Conservation (phyloP, 2,888 invertebrate genomes). For the Hypolimnas misippus region DNA sequence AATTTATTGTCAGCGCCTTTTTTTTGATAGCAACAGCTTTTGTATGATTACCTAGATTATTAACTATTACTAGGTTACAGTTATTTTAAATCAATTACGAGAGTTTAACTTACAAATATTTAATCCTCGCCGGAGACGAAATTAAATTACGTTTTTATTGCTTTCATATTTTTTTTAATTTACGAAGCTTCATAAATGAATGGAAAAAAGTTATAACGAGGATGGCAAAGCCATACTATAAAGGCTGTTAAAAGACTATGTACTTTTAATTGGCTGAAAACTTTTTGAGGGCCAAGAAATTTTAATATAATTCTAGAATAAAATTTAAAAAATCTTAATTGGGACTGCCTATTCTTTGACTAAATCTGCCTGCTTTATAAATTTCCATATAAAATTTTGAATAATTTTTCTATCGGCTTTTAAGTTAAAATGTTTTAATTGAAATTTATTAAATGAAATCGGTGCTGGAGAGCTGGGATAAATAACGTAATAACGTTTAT, state of each 20-base stretch:
- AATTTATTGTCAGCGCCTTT: too few relatives aligned
- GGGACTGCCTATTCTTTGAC: background rate
- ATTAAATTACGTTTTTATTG: constrained; percentile 9
- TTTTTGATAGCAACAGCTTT: too few relatives aligned
- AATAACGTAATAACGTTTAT: too few relatives aligned
- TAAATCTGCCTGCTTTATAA: background rate
- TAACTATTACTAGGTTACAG: too few relatives aligned
- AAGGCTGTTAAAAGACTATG: constrained; percentile 16
- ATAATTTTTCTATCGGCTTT: background rate
- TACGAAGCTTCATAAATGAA: background rate
- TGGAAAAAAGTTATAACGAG: constrained; percentile 13
- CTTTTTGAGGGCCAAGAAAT: constrained; percentile 13
- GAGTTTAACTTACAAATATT: too few relatives aligned
- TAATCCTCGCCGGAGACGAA: too few relatives aligned
- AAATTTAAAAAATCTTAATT: background rate
- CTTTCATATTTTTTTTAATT: constrained; percentile 7
- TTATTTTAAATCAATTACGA: too few relatives aligned
- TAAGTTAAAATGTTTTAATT: too few relatives aligned
- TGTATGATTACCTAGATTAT: too few relatives aligned
- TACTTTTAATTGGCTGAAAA: constrained; percentile 27
- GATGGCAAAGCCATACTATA: constrained; percentile 15
- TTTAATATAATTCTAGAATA: background rate
- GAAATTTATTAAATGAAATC: too few relatives aligned
- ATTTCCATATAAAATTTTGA: background rate
- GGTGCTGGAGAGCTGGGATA: too few relatives aligned